Conservation (phyloP, 1,140 invertebrate species). For the Cydia amplana region DNA sequence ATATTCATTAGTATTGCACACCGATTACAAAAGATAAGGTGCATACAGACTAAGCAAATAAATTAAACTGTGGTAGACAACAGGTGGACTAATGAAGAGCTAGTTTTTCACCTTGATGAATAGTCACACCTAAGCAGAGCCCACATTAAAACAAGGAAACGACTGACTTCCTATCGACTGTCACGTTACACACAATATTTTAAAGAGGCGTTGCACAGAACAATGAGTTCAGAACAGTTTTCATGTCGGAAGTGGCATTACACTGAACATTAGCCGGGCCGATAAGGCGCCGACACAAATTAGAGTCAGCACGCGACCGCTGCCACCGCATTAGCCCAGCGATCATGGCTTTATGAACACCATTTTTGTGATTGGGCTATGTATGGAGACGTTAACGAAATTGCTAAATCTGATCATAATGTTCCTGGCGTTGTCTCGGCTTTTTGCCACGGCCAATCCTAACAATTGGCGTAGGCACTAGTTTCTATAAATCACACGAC, state of each 20-base stretch:
- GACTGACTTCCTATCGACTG: constrained; percentile 38
- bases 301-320: constrained; percentile 60
- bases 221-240: constrained; percentile 62
- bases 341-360: constrained; percentile 44
- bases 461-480: no score
- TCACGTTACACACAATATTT: constrained; percentile 45
- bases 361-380: constrained; percentile 37
- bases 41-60: no score
- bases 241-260: constrained; percentile 73
- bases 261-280: constrained; percentile 67
- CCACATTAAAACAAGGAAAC: constrained; percentile 40
- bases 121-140: constrained; percentile 20
- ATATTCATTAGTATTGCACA: background rate
- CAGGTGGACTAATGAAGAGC: no score
- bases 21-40: no score
- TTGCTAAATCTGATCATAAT: background rate
- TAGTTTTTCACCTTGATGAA: background rate
- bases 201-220: constrained; percentile 46
- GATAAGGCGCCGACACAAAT: constrained; percentile 72
- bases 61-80: no score
- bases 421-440: background rate
- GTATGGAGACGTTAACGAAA: background rate
- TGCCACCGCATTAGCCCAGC: constrained; percentile 44
- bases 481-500: no score
- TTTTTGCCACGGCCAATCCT: no score